Evolutionary conservation across 1,140 invertebrate species (phyloP), one percentile per base, ranked within the genome.

Genomic region (Drosophila tristis): DNA sequence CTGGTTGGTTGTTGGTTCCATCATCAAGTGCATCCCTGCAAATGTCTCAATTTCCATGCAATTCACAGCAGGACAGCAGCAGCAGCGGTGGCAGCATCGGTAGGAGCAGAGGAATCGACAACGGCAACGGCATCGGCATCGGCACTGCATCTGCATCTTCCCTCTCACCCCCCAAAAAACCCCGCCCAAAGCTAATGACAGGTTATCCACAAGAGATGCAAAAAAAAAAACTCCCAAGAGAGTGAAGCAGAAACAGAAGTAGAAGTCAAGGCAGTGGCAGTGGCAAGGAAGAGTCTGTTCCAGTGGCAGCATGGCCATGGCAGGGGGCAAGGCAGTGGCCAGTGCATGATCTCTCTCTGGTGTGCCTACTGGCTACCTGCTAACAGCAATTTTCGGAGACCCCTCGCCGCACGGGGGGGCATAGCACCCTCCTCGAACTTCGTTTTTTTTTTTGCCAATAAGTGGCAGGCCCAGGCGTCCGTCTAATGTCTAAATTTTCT

Each of bases 401-500:
- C 51, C 45, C 23, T 62, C 45, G 44, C 39, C 49, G 66, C 58
- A 42, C 50, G 62, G 16, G 62, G 57, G 48, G 59, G 61, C 48
- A 59, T 39, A 2, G 35, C 47, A 23, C 48, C 35, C 11, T 13
- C 11, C 35, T 39, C 35, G 11, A 35, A 35, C 31, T 35, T 0
- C 3, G 35, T 39, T 35, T 39, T 13, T 39, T 35, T 39, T 13
- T 65, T 89, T 89, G 84, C 76, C 84, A 89, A 84, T 89, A 89
- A 89, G 84, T 89, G 84, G 84, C 79, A 72, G 73, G 35, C 35
- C 70, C 71, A 62, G 71, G 62, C 43, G 43, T 72, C 70, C 82
- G 54, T 89, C 84, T 89, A 89, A 89, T 89, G 85, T 89, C 84
- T 89, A 89, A 84, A 89, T 89, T 89, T 89, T 74, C 66, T 26